Evolutionary conservation across 35 echinoderm and acorn worm species (phyloP), one percentile per base, ranked within the genome.

Genomic region (Holothuria glaberrima): DNA sequence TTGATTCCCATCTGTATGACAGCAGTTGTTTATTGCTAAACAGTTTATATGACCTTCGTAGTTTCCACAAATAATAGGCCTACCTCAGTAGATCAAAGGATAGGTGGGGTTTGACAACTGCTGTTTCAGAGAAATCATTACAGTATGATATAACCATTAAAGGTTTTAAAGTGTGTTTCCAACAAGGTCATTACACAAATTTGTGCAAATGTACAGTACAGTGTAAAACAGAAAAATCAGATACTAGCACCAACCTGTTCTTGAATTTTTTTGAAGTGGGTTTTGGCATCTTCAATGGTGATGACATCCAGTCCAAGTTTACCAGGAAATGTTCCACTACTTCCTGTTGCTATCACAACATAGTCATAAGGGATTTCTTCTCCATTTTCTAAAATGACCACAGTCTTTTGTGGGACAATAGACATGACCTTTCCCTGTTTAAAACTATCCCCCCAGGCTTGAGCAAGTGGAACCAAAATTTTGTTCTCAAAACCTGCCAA

Each of bases 311-410:
- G 52, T 12, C 68, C 35, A 35, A 97, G 25, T 58, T 97, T 94
- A n/a, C 75, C 89, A 28, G 95, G 95, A 86, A 97, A 97, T 14
- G 64, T 46, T 12, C 92, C 86, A 0, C 20, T 58, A 29, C 44
- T 89, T 34, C 95, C 95, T 27, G 95, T 91, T 9, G 92, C 89
- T 66, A 97, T 94, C 68, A 94, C 66, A 0, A 97, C 84, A 68
- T 91, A 93, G 22, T 93, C 92, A 30, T 94, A 97, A 22, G 75
- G 25, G 25, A 97, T 86, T 59, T 81, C 69, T 41, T 94, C 90
- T 3, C 86, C 89, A 31, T 34, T 50, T 14, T 90, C 86, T 6
- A 94, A 64, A 19, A 60, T 35, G 18, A 97, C 92, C 12, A 74
- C 32, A 17, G 75, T 89, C 36, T 28, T 72, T 21, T 35, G 26